phyloP scores from a whole-genome alignment of 2,888 invertebrate species.

The Nephrocerus scutellatus region DNA sequence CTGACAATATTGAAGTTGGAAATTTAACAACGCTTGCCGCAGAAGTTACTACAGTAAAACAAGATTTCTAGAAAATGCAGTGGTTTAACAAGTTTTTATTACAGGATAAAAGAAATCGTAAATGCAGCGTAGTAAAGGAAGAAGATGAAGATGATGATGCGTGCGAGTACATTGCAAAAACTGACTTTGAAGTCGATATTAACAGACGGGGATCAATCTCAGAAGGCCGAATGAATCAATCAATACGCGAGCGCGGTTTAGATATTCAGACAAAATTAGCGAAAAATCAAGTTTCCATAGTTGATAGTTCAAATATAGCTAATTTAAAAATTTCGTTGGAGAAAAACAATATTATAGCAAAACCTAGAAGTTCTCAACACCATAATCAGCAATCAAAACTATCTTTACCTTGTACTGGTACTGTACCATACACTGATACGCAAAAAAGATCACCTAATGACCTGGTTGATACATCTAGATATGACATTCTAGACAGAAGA shows the following conservation, averaged over 20 bases:
- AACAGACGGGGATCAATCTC: slow-evolving; percentile 70
- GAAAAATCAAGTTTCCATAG: slow-evolving; percentile 13
- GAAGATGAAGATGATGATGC: slow-evolving; percentile 87
- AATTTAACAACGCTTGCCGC: slow-evolving; percentile 30
- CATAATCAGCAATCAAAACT: no score
- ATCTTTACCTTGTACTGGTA: no score
- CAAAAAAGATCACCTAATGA: no score
- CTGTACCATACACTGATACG: no score
- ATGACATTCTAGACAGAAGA: no score
- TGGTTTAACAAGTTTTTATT: slow-evolving; percentile 1
- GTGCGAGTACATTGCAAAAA: slow-evolving; percentile 48
- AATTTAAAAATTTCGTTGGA: no score
- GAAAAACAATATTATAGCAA: no score
- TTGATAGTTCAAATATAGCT: slow-evolving; percentile 13
- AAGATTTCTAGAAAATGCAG: background rate
- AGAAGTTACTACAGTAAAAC: slow-evolving; percentile 31
- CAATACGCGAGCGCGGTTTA: slow-evolving; percentile 54
- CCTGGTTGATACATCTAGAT: no score
- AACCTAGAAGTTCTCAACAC: no score
- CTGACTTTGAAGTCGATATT: slow-evolving; percentile 52
- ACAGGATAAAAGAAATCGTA: slow-evolving; percentile 58
- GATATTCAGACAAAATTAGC: slow-evolving; percentile 18
- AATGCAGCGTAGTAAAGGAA: slow-evolving; percentile 87
- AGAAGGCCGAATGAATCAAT: slow-evolving; percentile 68
- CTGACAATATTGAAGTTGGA: slow-evolving; percentile 39